A percentile compares a stretch with the other conserved stretches of the same genome.
These are phyloP conservation scores for Hydractinia symbiolongicarpus DNA, from an alignment of 30 jellyfish, hydroid and myxozoan genomes.

Conservation along the genomic window DNA sequence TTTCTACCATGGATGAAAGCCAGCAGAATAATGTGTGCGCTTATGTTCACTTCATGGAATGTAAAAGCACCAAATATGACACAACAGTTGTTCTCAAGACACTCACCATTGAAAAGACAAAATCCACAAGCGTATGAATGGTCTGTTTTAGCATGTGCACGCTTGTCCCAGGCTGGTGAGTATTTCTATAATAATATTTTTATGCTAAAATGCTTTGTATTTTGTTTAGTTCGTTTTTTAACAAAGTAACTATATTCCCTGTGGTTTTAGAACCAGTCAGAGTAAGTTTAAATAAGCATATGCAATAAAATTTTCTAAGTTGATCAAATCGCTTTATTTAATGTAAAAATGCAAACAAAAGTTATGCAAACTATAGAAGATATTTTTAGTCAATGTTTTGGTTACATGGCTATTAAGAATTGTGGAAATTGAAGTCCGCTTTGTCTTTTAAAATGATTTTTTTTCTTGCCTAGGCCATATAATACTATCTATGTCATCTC, in stretches of 20 bases:
- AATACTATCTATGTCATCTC: constrained; percentile 43
- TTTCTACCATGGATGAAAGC: constrained; percentile 59
- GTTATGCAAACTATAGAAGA: too few relatives aligned
- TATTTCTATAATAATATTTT: neutral
- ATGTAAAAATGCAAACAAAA: too few relatives aligned
- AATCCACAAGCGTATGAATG: constrained; percentile 41
- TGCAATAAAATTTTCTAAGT: too few relatives aligned
- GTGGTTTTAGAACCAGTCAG: too few relatives aligned
- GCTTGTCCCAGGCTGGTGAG: constrained; percentile 73
- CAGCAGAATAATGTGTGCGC: constrained; percentile 44
- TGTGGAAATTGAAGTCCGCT: too few relatives aligned
- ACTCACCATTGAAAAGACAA: constrained; percentile 37
- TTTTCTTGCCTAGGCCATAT: constrained; percentile 40
- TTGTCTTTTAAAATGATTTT: too few relatives aligned
- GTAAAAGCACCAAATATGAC: constrained; percentile 51
- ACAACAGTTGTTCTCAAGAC: constrained; percentile 46
- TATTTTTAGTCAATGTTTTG: too few relatives aligned
- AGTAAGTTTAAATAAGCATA: too few relatives aligned
- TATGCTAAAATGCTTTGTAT: neutral
- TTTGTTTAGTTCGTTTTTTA: neutral
- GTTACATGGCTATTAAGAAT: too few relatives aligned
- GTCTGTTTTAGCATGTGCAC: constrained; percentile 63
- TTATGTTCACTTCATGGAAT: constrained; percentile 38
- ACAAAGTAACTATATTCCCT: neutral
- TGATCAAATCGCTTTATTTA: too few relatives aligned